Evolutionary conservation across 2,113 vertebrate genomes (phyloP), one percentile per base, ranked within the genome.

Genomic region (Nothobranchius kuhntae): DNA sequence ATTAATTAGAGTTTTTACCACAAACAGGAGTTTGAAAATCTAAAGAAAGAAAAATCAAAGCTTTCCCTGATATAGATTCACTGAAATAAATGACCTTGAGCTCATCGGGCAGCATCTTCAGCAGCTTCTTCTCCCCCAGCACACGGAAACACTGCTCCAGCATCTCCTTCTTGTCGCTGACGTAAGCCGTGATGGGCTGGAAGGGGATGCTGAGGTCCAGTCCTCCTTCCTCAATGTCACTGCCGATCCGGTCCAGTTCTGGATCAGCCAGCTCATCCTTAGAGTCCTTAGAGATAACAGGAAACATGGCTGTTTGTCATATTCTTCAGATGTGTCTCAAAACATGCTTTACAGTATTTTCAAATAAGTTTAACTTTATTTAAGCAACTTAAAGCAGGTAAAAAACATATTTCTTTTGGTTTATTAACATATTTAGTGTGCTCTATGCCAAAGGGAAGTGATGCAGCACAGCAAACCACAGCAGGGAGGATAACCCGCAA

Each of bases 161-260:
- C 96, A 98, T 97, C 91, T 96, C 95, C 58, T 84, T 92, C 78
- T 95, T 95, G 86, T 98, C 91, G 0, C 88, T 26, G 5, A 96
- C 88, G 59, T 97, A 99, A 54, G 93, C 95, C 59, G 95, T 96
- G 91, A 99, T 96, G 79, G 97, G 96, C 66, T 95, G 92, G 69
- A 99, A 94, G 0, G 91, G 91, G 14, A 95, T 89, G 42, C 78
- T 93, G 75, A 99, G 93, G 83, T 99, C 95, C 53, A 99, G 87
- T 36, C 97, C 97, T 35, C 97, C 97, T 82, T 98, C 97, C 87
- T 98, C 97, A 48, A 97, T 91, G 84, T 99, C 97, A 83, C 97
- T 98, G 53, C 95, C 95, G 50, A 95, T 93, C 42, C 87, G 68
- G 61, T 93, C 91, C 71, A 94, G 91, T 38, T 92, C 92, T 26